Evolutionary conservation across 2,113 vertebrate species (phyloP), one percentile per base, ranked within the genome.

Genomic region (Platichthys stellatus): DNA sequence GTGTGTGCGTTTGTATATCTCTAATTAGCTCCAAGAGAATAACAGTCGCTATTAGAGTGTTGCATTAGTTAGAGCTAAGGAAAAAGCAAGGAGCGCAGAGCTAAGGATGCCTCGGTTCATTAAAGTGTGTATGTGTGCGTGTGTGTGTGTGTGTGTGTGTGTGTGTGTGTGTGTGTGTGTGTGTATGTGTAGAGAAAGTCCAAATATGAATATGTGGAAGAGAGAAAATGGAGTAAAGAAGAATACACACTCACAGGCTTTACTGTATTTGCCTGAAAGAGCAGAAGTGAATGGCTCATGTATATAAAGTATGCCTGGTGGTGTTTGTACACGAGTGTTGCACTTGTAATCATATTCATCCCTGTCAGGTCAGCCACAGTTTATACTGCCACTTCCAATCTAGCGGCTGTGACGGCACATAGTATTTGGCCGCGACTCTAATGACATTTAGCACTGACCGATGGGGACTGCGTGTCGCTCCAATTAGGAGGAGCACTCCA

Each of bases 381-480:
- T 82, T 63, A 81, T 45, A 51, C 77, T 77, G 73, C 80, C 80
- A 69, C 73, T 74, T 86, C 56, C 35, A 74, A 86, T 89, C 69
- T 73, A 43, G 63, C 2, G 23, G 26, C 57, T 69, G 69, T 69
- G 63, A 73, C 78, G 79, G 68, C 65, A 75, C 76, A 21, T 82
- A 84, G 69, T 89, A 87, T 90, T 90, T 89, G 82, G 83, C 83
- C 20, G 40, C 58, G 54, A 20, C 47, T 72, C 85, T 89, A 81
- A 86, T 89, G 90, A 88, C 91, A 93, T 92, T 93, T 91, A 84
- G 71, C 31, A 2, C 21, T 58, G 78, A 89, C 89, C 77, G 31
- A 81, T 56, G 59, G 85, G 80, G 89, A 91, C 82, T 23, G 67
- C 72, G 45, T 77, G 87, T 91, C 84, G 72, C 80, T 86, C 85